Evolutionary conservation across 2,888 invertebrate genomes (phyloP).

Genomic region (Anarsia innoxiella): DNA sequence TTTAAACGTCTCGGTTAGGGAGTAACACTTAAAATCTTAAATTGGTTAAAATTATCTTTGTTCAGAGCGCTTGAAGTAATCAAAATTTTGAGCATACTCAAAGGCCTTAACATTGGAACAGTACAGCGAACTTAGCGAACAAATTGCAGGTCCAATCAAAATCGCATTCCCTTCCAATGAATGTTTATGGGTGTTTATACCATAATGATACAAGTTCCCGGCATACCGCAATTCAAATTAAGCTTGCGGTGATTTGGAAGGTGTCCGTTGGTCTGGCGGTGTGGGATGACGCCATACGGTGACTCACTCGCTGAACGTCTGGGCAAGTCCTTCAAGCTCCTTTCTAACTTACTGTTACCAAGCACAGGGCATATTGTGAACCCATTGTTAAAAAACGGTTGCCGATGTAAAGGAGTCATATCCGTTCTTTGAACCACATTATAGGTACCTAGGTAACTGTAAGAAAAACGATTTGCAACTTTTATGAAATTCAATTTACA

Average conservation of each 20-base stretch:
- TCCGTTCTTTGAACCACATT: no score
- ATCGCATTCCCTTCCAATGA: constrained; percentile 8
- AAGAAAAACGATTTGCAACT: no score
- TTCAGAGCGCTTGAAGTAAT: no score
- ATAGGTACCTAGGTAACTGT: no score
- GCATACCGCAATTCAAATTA: constrained; percentile 5
- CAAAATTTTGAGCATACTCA: no score
- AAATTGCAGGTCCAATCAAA: constrained; percentile 2
- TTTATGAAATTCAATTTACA: no score
- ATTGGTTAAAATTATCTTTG: no score
- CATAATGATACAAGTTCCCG: constrained; percentile 6
- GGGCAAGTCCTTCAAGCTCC: constrained; percentile 7
- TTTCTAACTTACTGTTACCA: constrained; percentile 5
- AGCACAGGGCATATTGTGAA: not conserved
- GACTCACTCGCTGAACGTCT: constrained; percentile 6
- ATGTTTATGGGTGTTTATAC: constrained; percentile 5
- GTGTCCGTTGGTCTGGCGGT: constrained; percentile 3
- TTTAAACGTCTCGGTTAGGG: no score
- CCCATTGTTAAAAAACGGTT: not conserved
- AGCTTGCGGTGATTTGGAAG: not conserved
- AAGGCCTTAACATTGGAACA: no score
- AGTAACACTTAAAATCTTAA: no score
- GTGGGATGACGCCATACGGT: constrained; percentile 7
- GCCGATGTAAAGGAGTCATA: no score
- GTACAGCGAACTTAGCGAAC: no score